Conservation (phyloP, 2,113 vertebrate genomes). For the Felis catus region DNA sequence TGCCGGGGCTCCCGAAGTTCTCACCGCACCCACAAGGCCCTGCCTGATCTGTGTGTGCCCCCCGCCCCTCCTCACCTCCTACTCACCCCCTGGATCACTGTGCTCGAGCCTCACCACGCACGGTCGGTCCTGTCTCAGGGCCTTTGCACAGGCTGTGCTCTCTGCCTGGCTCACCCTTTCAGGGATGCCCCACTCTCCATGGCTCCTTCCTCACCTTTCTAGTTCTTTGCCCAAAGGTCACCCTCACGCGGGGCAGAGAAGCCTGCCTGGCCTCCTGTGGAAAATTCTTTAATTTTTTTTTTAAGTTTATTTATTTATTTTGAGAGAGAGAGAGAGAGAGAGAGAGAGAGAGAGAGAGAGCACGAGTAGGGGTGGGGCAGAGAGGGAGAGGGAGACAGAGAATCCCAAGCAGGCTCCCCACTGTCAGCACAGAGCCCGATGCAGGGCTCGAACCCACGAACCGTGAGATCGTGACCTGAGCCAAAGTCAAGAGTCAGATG, state of each 20-base stretch:
- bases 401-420: too few relatives aligned
- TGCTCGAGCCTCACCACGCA: neutral
- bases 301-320: too few relatives aligned
- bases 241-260: neutral
- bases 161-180: neutral
- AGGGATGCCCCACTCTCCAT: neutral
- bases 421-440: too few relatives aligned
- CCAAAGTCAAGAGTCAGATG: too few relatives aligned
- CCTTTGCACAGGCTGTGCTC: neutral
- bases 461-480: too few relatives aligned
- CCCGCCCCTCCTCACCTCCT: neutral
- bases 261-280: neutral
- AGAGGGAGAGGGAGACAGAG: too few relatives aligned
- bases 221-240: neutral
- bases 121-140: fast-evolving
- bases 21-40: neutral
- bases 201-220: neutral
- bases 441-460: too few relatives aligned
- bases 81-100: neutral
- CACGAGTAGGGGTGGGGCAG: too few relatives aligned
- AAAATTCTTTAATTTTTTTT: neutral
- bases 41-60: neutral
- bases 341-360: too few relatives aligned
- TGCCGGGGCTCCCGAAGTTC: neutral
- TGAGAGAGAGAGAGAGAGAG: too few relatives aligned